Base-by-base conservation (phyloP, 1,140 invertebrate genomes). In the Drosophila navojoa region DNA sequence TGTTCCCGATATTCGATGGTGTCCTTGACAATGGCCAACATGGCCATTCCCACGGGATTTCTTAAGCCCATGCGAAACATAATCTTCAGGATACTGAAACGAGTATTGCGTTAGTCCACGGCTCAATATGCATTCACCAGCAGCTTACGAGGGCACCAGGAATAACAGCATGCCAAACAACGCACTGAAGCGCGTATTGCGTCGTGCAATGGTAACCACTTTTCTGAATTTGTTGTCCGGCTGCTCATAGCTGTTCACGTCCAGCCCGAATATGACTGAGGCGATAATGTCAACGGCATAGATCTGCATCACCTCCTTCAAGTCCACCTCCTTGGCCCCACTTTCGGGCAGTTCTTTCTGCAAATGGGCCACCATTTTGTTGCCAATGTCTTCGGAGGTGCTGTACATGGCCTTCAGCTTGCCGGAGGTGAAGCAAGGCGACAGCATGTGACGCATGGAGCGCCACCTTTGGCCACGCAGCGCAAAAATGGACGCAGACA, bases 391-490 rank as follows among this genome's bases (percentile, higher is more conserved):
- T 29, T 92, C 84, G 1, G 94, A 71, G 0, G 93, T 90, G n/a
- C 79, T 70, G 40, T 93, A 94, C 93, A 95, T 94, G 2, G 76
- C 78, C 71, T 94, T 94, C 3, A 95, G 77, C 76, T 94, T 95
- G 15, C 92, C 93, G 0, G 94, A 92, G 0, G 93, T 94, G 70
- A 95, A 95, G 5, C 93, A 92, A 0, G 94, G 94, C 0, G 93
- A 93, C 0, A 95, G 70, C 66, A 93, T 93, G 0, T 91, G 74
- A 11, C 94, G 77, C 13, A 95, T 71, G 6, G 81, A 85, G 58
- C 92, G 92, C 94, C 94, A 95, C 16, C 81, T 92, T 70, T 92
- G 90, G 2, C 92, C 93, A 19, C 92, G 89, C 0, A 93, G 71
- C 1, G 92, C 77, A 55, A 93, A 93, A 6, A 94, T 66, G 61